phyloP scores from a whole-genome alignment of 2,113 vertebrate genomes.

The Porphyrio hochstetteri region DNA sequence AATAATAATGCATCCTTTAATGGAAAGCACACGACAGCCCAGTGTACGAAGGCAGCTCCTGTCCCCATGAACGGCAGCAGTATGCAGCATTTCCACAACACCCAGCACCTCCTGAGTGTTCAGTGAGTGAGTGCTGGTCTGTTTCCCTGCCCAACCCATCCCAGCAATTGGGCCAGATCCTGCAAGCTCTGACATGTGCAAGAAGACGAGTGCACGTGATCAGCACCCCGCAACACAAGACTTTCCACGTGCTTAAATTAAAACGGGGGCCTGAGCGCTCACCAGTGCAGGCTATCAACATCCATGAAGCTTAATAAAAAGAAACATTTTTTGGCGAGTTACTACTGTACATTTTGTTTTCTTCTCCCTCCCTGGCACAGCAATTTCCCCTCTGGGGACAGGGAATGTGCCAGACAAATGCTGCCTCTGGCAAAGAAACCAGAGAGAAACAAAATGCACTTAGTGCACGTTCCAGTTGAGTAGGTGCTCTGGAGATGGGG shows the following conservation, averaged over 20 bases:
- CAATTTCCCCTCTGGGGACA: slow-evolving; percentile 56
- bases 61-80: background rate
- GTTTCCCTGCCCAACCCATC: background rate
- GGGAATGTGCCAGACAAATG: slow-evolving; percentile 64
- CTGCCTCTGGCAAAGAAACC: slow-evolving; percentile 63
- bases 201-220: background rate
- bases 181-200: background rate
- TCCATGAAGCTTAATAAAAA: slow-evolving; percentile 60
- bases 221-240: background rate
- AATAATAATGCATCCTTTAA: background rate
- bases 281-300: slow-evolving; percentile 35
- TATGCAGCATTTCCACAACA: background rate
- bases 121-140: background rate
- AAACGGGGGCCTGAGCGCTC: background rate
- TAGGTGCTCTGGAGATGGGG: slow-evolving; percentile 12
- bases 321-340: slow-evolving; percentile 48
- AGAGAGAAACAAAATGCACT: slow-evolving; percentile 50
- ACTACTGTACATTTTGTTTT: slow-evolving; percentile 53
- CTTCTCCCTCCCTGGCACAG: slow-evolving; percentile 62
- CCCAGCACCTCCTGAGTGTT: background rate
- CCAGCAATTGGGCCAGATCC: background rate
- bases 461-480: slow-evolving; percentile 48
- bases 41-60: background rate
- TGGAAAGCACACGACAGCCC: background rate
- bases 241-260: slow-evolving; percentile 3